Base-by-base conservation (phyloP, 1,140 invertebrate genomes). In the Drosophila melanogaster region DNA sequence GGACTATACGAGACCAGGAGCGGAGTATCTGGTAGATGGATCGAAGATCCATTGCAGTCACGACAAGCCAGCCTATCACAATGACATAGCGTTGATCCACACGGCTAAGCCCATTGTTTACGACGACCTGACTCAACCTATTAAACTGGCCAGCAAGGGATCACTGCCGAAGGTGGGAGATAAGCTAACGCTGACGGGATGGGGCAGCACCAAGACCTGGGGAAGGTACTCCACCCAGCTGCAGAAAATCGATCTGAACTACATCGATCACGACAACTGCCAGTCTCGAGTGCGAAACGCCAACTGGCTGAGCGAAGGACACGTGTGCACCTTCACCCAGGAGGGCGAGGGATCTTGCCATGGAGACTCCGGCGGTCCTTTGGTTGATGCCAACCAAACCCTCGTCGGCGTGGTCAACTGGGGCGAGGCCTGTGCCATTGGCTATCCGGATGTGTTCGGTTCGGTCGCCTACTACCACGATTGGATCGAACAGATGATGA, bases 321-420 rank as follows among this genome's bases (percentile, higher is more conserved):
- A 95, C 65, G 93, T 95, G 46, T 95, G 95, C 65, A 95, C 94
- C 0, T 91, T 93, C 10, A 95, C 94, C 2, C 93, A 93, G 71
- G 60, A 73, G 22, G 94, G 94, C 10, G 92, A 95, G 84, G 94
- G 94, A 7, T 93, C 94, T 44, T 95, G 94, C 56, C 92, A 94
- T 77, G 92, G 93, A 19, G 93, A 93, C 57, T 93, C 92, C 14
- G 93, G 93, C 38, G 92, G 93, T 35, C 93, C 93, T 1, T 56
- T 93, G 55, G 87, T 92, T 17, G 92, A 92, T 56, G 74, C 47
- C 74, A 89, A 47, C 10, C 55, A 72, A 7, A 60, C 50, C 11
- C 58, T 77, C 3, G 80, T 94, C 2, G 91, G 93, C 11, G 74
- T 94, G 4, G 94, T 94, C 33, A 94, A 93, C 35, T 94, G 93